Conservation (phyloP, 2,113 vertebrate species). For the Nestor notabilis region DNA sequence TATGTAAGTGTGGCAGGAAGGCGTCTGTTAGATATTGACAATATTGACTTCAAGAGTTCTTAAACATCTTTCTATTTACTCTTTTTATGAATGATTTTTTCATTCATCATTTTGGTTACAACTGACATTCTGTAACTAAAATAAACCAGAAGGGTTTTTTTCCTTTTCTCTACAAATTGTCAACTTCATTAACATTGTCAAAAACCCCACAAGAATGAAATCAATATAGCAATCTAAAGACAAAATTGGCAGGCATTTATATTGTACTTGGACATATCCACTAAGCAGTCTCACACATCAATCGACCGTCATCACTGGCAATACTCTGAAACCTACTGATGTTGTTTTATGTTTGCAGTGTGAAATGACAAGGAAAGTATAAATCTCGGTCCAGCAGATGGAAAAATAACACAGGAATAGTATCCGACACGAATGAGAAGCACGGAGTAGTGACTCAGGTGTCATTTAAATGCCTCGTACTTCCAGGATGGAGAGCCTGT, state of each 20-base stretch:
- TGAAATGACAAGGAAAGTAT: not conserved
- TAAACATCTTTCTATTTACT: not conserved
- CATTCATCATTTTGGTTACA: not conserved
- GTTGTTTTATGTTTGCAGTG: not conserved
- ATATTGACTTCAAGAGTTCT: not conserved
- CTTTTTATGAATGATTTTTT: not conserved
- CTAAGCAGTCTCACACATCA: not conserved
- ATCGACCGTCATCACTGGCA: not conserved
- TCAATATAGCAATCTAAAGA: not conserved
- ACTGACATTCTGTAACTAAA: not conserved
- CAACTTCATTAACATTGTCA: not conserved
- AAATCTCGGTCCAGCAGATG: not conserved
- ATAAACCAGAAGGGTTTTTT: not conserved
- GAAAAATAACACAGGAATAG: not conserved
- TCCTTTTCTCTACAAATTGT: not conserved
- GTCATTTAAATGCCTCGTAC: not conserved
- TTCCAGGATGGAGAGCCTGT: not conserved
- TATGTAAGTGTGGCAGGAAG: not conserved
- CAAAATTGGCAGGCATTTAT: not conserved
- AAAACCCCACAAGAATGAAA: not conserved
- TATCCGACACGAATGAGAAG: not conserved
- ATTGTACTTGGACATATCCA: not conserved
- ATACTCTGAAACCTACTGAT: not conserved
- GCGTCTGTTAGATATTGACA: not conserved
- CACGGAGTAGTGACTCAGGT: not conserved